Base-by-base conservation (phyloP, 2,113 vertebrate species). In the Rhizomys pruinosus region DNA sequence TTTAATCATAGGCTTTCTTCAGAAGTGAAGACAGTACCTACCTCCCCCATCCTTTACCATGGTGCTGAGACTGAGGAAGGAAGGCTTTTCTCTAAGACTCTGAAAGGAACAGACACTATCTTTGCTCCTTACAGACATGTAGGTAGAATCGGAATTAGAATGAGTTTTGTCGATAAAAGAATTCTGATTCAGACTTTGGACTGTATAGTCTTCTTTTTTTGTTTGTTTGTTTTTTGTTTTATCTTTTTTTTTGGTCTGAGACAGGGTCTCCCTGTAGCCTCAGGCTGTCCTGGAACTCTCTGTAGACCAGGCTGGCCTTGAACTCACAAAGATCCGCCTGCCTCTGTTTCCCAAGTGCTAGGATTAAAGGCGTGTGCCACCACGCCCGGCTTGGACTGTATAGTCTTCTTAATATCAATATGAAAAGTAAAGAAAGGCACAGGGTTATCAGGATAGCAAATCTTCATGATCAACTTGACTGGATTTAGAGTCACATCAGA, bases 31-130 rank as follows among this genome's bases (percentile, higher is more conserved):
- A 86, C 15, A 17, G 4, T 2, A 8, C 39, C 29, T 7, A 2
- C 19, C 4, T 23, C 8, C 4, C 0, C 7, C 19, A 0, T 8
- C 34, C 47, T 44, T 29, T 10, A 63, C 7, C 0, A 29, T 16
- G 8, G 2, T 34, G 25, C 52, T 77, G 25, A 32, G 27, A n/a
- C n/a, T 71, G 5, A 57, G 13, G 23, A 20, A 37, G 5, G 15
- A 9, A 22, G 39, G n/a, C n/a, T 22, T 80, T 37, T 63, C 63
- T 66, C 25, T 23, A n/a, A 39, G 44, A 15, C 6, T 66, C 20
- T 23, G n/a, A 55, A 64, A 72, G 57, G 68, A 73, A 20, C 12
- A 85, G 10, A 32, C 17, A 4, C 29, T 63, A 0, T 76, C 39
- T 55, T 52, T 81, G 34, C 19, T 63, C 17, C 42, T 74, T 69